Evolutionary conservation across 2,888 invertebrate species (phyloP).

Genomic region (Eupithecia subfuscata): DNA sequence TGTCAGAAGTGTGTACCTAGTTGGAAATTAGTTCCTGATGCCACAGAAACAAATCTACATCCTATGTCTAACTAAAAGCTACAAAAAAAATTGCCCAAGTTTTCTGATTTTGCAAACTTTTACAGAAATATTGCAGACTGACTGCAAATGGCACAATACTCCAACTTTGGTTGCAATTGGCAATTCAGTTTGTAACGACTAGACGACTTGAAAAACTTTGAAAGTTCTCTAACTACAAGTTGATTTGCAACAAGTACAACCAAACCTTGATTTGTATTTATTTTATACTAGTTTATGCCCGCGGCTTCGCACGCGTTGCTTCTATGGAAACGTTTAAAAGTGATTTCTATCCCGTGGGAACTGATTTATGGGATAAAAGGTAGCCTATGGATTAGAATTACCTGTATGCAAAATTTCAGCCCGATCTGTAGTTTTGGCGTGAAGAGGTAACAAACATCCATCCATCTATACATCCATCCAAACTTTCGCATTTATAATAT

Average conservation of each 20-base stretch:
- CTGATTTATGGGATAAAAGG: too few relatives aligned
- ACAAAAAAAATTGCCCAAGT: not conserved
- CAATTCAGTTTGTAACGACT: constrained; percentile 15
- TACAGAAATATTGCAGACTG: not conserved
- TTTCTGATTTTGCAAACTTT: not conserved
- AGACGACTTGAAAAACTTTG: constrained; percentile 19
- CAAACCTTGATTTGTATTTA: constrained; percentile 7
- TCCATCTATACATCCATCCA: too few relatives aligned
- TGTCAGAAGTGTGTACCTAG: too few relatives aligned
- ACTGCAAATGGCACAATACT: constrained; percentile 8
- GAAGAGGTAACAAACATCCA: too few relatives aligned
- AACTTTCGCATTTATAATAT: too few relatives aligned
- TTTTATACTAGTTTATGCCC: too few relatives aligned
- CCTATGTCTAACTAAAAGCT: not conserved
- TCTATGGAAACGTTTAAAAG: too few relatives aligned
- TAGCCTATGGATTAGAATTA: too few relatives aligned
- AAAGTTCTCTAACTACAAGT: constrained; percentile 22
- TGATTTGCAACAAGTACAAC: constrained; percentile 29
- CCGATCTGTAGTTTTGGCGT: too few relatives aligned
- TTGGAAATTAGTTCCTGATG: not conserved
- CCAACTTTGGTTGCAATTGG: constrained; percentile 18
- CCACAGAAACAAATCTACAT: not conserved
- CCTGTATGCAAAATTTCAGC: too few relatives aligned
- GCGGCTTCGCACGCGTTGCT: too few relatives aligned
- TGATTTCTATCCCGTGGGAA: too few relatives aligned